Evolutionary conservation across 2,888 invertebrate species (phyloP).

Genomic region (Eupithecia abbreviata): DNA sequence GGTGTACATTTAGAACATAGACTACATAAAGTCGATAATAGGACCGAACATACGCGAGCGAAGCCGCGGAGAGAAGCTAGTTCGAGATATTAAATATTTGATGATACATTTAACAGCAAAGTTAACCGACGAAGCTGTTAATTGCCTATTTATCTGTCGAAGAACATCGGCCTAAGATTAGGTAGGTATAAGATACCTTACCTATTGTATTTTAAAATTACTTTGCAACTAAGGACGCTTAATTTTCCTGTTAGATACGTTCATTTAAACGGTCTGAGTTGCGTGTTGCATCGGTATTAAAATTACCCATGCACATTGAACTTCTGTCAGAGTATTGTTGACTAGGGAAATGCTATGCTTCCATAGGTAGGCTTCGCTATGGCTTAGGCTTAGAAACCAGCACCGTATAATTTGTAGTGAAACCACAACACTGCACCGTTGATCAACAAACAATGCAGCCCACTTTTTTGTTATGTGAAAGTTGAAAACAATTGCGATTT

Average conservation of each 20-base stretch:
- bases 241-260: not conserved
- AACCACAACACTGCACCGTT: conserved; percentile 50
- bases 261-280: not conserved
- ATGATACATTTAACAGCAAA: not conserved
- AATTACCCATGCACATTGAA: not conserved
- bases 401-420: conserved; percentile 46
- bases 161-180: not conserved
- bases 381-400: not conserved
- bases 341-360: not conserved
- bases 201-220: not conserved
- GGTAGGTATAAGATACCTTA: not conserved
- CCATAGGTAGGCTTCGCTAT: not conserved
- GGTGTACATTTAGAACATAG: no score
- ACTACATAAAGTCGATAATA: no score
- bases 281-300: conserved; percentile 3
- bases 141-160: not conserved
- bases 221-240: not conserved
- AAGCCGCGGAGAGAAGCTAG: no score
- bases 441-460: conserved; percentile 65
- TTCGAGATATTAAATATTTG: no score
- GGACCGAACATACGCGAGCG: no score
- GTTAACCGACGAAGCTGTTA: not conserved
- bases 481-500: conserved; percentile 65
- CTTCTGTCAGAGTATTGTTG: conserved; percentile 2
- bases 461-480: conserved; percentile 72